A percentile compares a stretch with the other conserved stretches of the same genome.
Conservation (phyloP, 2,797 vertebrate species). For the Sternotherus odoratus region DNA sequence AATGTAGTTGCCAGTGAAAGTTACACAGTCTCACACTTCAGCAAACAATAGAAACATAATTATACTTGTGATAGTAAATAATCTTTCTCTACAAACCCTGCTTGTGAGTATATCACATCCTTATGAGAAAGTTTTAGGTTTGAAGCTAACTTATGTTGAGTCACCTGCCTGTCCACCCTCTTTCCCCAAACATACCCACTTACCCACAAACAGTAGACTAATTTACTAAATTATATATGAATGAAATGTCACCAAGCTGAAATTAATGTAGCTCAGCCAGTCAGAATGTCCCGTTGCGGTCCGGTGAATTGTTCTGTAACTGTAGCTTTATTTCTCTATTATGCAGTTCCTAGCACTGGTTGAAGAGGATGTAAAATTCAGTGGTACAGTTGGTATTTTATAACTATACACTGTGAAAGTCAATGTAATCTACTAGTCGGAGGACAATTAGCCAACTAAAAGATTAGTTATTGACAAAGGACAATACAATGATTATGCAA, state of each 20-base stretch:
- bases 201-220: background rate
- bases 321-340: background rate
- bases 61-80: slow-evolving; percentile 20
- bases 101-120: background rate
- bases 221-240: background rate
- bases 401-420: background rate
- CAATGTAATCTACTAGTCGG: background rate
- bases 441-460: background rate
- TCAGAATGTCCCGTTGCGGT: background rate
- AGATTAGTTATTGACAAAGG: background rate
- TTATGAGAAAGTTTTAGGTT: slow-evolving; percentile 17
- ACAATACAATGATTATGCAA: background rate
- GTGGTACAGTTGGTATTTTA: background rate
- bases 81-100: background rate
- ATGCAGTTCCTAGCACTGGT: background rate
- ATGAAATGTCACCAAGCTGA: background rate
- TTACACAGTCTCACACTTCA: background rate
- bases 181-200: accelerated
- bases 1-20: slow-evolving; percentile 36
- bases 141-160: background rate
- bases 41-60: slow-evolving; percentile 51
- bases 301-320: background rate
- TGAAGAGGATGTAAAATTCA: background rate
- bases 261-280: background rate
- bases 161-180: background rate